A percentile compares a stretch with the other conserved stretches of the same genome.
These are phyloP conservation scores for Cnemophilus loriae DNA, from an alignment of 2,113 vertebrate species.

Conservation along the genomic window DNA sequence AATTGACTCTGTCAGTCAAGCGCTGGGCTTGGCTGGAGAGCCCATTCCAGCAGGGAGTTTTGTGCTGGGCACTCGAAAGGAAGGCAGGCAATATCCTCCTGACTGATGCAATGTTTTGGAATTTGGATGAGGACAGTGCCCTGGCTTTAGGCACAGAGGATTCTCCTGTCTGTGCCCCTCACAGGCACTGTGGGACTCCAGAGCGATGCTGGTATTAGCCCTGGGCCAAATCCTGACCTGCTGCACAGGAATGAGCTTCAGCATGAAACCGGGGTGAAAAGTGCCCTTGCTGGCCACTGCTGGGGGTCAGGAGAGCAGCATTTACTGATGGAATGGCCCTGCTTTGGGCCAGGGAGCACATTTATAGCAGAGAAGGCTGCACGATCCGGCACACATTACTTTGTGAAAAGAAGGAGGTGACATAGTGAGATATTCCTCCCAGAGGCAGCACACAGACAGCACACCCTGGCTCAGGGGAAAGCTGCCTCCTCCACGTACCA, in stretches of 20 bases:
- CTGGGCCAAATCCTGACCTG: background rate
- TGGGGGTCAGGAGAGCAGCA: background rate
- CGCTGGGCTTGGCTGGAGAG: fast-evolving
- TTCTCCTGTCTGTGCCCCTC: background rate
- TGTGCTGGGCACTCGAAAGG: background rate
- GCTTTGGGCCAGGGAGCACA: background rate
- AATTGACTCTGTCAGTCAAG: background rate
- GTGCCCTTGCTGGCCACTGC: background rate
- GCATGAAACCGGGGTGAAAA: background rate
- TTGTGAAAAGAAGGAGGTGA: background rate
- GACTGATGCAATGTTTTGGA: fast-evolving
- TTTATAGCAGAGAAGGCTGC: background rate
- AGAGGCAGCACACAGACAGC: background rate
- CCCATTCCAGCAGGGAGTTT: background rate
- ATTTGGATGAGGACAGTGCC: background rate
- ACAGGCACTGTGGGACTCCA: fast-evolving
- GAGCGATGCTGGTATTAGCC: fast-evolving
- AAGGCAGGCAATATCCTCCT: background rate
- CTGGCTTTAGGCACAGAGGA: background rate
- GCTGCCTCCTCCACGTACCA: background rate
- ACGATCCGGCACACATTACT: background rate
- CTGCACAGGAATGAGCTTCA: background rate
- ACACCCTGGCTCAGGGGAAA: background rate
- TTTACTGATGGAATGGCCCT: background rate
- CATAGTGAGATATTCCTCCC: background rate